Percentiles rank a stretch among this genome's conserved stretches.
Evolutionary conservation across 2,113 vertebrate species (phyloP).

Genomic region (Hemiscyllium ocellatum): DNA sequence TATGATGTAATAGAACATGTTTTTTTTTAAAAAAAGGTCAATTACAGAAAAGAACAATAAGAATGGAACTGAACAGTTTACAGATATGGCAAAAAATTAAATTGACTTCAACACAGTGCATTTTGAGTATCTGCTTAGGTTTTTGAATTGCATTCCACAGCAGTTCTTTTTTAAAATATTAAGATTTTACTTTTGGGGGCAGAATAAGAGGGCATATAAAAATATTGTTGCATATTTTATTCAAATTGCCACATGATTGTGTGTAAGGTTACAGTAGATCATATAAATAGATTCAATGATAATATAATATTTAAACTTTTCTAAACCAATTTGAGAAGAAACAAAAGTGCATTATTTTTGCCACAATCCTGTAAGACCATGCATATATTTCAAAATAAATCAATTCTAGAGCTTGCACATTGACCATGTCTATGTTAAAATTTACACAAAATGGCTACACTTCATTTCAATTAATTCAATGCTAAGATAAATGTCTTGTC

Average conservation of each 20-base stretch:
- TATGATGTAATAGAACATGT: neutral
- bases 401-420: too few species aligned
- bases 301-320: neutral
- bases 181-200: neutral
- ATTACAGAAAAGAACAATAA: neutral
- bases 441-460: neutral
- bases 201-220: neutral
- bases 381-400: neutral
- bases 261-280: neutral
- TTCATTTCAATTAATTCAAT: neutral
- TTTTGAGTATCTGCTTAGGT: neutral
- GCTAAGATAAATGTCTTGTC: neutral
- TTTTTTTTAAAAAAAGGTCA: neutral
- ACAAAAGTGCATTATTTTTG: neutral
- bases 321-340: neutral
- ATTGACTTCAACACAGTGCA: neutral
- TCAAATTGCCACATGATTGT: neutral
- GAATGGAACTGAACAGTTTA: neutral
- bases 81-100: neutral
- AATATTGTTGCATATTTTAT: neutral
- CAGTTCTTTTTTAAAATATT: neutral
- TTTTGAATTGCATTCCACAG: neutral
- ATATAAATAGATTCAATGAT: neutral
- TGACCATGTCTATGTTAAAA: constrained; percentile 7
- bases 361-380: neutral